Percentiles rank a stretch among this genome's conserved stretches.
Evolutionary conservation across 2,888 invertebrate species (phyloP).

Genomic region (Hesperia comma): DNA sequence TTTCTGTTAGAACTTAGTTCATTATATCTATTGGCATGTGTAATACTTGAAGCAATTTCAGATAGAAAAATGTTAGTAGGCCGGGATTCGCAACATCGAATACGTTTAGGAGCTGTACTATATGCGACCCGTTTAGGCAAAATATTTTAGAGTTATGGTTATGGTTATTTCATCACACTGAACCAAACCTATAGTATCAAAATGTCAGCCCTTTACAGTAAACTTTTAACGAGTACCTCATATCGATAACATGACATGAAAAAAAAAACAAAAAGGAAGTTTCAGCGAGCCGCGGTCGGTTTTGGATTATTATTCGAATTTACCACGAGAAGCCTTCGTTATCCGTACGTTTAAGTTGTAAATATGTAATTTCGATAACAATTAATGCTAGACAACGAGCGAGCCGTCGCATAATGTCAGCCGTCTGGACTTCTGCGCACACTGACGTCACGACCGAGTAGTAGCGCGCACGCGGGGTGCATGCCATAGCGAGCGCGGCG

Average conservation of each 20-base stretch:
- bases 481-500: constrained; percentile 6
- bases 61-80: no score
- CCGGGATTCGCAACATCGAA: no score
- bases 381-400: constrained; percentile 76
- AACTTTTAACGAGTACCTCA: no score
- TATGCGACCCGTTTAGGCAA: no score
- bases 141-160: no score
- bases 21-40: no score
- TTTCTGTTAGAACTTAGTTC: background rate
- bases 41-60: no score
- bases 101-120: no score
- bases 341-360: constrained; percentile 76
- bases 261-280: constrained; percentile 51
- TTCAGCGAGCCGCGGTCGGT: constrained; percentile 57
- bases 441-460: constrained; percentile 48
- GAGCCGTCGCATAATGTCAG: constrained; percentile 68
- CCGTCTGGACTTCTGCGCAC: constrained; percentile 80
- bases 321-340: constrained; percentile 71
- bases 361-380: constrained; percentile 76
- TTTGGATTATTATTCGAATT: constrained; percentile 66
- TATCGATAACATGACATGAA: constrained; percentile 1
- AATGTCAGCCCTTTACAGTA: no score
- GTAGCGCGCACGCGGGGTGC: background rate
- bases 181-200: no score
- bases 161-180: no score